These are phyloP conservation scores for Sylvia atricapilla DNA, from an alignment of 2,113 vertebrate genomes.

Conservation along the genomic window DNA sequence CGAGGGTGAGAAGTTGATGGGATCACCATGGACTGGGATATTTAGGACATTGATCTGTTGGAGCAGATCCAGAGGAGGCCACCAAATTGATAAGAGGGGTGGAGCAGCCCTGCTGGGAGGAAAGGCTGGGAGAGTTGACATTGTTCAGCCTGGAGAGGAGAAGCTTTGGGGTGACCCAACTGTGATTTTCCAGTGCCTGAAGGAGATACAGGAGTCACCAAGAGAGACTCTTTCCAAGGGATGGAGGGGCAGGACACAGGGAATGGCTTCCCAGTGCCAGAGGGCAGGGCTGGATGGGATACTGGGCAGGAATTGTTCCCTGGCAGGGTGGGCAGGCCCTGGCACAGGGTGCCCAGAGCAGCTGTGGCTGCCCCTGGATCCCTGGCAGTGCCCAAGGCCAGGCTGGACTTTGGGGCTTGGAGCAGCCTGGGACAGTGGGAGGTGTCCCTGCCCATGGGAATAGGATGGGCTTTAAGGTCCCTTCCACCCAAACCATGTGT, in stretches of 20 bases:
- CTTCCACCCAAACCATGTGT: not conserved
- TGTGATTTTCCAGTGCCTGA: not conserved
- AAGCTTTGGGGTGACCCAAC: accelerated
- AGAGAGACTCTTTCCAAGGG: accelerated
- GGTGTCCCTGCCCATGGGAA: not conserved
- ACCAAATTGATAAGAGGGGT: not conserved
- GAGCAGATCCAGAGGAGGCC: not conserved
- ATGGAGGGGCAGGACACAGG: accelerated
- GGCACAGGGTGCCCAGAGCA: not conserved
- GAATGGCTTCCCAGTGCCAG: not conserved
- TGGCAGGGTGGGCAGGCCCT: not conserved
- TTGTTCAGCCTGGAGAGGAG: not conserved
- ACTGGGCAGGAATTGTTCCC: not conserved
- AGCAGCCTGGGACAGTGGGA: not conserved
- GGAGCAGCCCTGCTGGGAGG: not conserved
- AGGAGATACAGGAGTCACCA: accelerated
- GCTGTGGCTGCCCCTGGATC: not conserved
- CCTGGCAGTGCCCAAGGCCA: not conserved
- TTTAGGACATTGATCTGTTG: not conserved
- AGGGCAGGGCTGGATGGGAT: not conserved
- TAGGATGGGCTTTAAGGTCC: accelerated
- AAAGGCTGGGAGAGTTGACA: not conserved
- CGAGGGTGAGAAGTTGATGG: not conserved
- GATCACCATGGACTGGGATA: not conserved
- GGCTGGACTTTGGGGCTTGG: not conserved